Percentiles rank a stretch among this genome's conserved stretches.
phyloP scores from a whole-genome alignment of 1,140 invertebrate species.

The Periplaneta americana region DNA sequence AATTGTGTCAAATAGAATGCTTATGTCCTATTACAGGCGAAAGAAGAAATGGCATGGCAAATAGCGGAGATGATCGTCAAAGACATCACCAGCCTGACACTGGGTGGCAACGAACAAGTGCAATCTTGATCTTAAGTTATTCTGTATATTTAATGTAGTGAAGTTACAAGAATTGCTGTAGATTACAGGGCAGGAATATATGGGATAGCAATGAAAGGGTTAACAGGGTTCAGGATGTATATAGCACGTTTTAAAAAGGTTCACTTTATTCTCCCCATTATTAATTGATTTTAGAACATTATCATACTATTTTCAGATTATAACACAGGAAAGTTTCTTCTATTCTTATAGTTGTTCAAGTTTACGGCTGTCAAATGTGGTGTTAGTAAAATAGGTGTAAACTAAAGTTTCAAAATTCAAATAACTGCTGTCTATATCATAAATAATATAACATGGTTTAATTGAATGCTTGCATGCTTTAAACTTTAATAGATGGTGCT shows the following conservation, averaged over 20 bases:
- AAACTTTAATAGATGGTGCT: background rate
- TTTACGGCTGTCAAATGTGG: background rate
- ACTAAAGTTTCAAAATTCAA: background rate
- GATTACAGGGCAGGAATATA: no score
- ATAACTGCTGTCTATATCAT: background rate
- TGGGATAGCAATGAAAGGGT: background rate
- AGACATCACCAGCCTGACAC: slow-evolving; percentile 82
- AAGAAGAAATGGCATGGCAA: slow-evolving; percentile 92
- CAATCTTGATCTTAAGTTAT: slow-evolving; percentile 14
- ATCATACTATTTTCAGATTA: background rate
- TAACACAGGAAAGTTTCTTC: background rate
- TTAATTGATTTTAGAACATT: background rate
- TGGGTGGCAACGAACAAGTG: slow-evolving; percentile 36
- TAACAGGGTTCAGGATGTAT: background rate
- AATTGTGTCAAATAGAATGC: background rate
- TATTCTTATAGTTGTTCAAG: background rate
- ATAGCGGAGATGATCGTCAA: slow-evolving; percentile 92
- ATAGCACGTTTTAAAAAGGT: background rate
- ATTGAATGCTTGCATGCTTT: background rate
- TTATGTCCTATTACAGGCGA: slow-evolving; percentile 50
- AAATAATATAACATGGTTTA: background rate
- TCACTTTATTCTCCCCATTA: background rate
- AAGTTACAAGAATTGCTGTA: no score
- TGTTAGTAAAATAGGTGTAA: background rate
- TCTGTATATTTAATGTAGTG: background rate